Evolutionary conservation across 2,888 invertebrate genomes (phyloP).

Genomic region (Gymnocheta viridis): DNA sequence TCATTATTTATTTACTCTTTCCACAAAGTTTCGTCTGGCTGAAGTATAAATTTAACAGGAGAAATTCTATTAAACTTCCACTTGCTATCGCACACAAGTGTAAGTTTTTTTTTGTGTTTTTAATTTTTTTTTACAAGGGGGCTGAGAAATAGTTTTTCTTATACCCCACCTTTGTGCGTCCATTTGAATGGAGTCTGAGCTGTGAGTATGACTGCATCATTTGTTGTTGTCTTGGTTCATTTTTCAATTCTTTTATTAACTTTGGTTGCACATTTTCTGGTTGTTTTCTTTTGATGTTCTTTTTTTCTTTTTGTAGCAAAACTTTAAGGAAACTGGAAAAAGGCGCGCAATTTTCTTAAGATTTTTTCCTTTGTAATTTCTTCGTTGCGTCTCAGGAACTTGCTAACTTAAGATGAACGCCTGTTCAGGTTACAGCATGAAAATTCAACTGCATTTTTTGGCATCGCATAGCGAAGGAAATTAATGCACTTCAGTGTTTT

Average conservation of each 20-base stretch:
- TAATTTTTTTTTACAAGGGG: neutral
- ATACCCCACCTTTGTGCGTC: neutral
- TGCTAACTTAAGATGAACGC: slow-evolving; percentile 57
- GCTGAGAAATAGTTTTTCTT: neutral
- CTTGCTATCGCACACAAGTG: slow-evolving; percentile 26
- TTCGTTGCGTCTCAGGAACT: slow-evolving; percentile 30
- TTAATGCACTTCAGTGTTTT: slow-evolving; percentile 19
- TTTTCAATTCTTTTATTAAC: slow-evolving; percentile 43
- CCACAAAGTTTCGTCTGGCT: neutral
- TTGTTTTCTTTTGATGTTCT: no score
- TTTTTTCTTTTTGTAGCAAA: neutral
- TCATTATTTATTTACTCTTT: slow-evolving; percentile 15
- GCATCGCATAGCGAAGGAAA: slow-evolving; percentile 21
- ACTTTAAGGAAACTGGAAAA: slow-evolving; percentile 20
- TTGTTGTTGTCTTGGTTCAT: slow-evolving; percentile 3
- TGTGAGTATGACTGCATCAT: slow-evolving; percentile 2
- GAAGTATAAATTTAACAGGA: slow-evolving; percentile 20
- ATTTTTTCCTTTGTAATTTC: slow-evolving; percentile 18
- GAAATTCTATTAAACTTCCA: slow-evolving; percentile 44
- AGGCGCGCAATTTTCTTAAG: slow-evolving; percentile 64
- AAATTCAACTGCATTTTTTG: slow-evolving; percentile 64
- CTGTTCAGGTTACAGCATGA: slow-evolving; percentile 53
- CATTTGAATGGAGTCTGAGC: neutral
- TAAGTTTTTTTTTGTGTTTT: neutral
- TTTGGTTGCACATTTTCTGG: slow-evolving; percentile 50